phyloP scores from a whole-genome alignment of 2,888 invertebrate genomes.

The Steinernema scapterisci region DNA sequence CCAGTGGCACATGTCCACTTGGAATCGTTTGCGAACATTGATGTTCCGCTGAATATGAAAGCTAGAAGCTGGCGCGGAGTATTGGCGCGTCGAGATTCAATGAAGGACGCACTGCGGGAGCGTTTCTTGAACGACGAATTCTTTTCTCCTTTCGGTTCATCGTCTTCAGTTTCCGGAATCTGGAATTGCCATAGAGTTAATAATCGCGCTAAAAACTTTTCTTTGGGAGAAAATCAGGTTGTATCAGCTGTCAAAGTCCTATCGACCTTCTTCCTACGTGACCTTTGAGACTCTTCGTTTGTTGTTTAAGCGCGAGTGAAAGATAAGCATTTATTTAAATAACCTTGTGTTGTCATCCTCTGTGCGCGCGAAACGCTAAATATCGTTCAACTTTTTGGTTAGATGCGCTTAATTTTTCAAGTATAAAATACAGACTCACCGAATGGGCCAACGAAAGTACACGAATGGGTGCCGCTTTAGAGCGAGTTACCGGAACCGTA shows the following conservation, averaged over 20 bases:
- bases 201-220: neutral
- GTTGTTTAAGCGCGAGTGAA: no score
- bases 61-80: slow-evolving; percentile 9
- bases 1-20: neutral
- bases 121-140: neutral
- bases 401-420: neutral
- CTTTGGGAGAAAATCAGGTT: neutral
- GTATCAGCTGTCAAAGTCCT: neutral
- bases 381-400: no score
- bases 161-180: slow-evolving; percentile 2
- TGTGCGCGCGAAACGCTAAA: no score
- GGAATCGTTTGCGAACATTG: neutral
- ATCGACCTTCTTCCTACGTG: no score
- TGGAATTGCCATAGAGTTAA: neutral
- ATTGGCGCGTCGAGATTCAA: neutral
- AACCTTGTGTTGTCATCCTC: no score
- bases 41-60: slow-evolving; percentile 14
- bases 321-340: no score
- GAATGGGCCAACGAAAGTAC: slow-evolving; percentile 18
- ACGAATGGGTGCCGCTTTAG: neutral
- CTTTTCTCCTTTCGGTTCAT: neutral
- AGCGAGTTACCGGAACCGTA: neutral
- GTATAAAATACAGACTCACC: neutral
- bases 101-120: slow-evolving; percentile 21
- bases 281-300: no score